Evolutionary conservation across 2,888 invertebrate species (phyloP), one percentile per base, ranked within the genome.

Genomic region (Macrophya annulata): DNA sequence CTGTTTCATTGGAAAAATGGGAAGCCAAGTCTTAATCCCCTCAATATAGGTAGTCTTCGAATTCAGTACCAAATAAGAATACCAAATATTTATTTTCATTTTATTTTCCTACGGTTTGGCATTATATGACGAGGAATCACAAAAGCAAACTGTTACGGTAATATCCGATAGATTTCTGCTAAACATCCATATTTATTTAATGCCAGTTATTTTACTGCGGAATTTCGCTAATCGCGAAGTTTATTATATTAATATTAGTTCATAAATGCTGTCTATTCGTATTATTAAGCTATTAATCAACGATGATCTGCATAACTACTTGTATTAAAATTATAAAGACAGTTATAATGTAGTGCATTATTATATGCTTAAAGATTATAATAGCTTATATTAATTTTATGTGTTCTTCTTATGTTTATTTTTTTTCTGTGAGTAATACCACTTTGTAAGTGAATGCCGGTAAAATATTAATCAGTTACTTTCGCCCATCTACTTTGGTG

Each of bases 301-400:
- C 37, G 12, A 37, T 37, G 4, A 31, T 25, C 4, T 37, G 68
- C 68, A 31, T 68, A 68, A 2, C 17, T 79, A 79, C 21, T 79
- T 59, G 79, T n/a, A 59, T 79, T 79, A 79, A 59, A 79, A 55
- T 79, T 37, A 79, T 79, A 15, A 51, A 51, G 72, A 76, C 76
- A 76, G 31, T 25, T 76, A 76, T 76, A 76, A 76, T 31, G 45
- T 48, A 76, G 25, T 31, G n/a, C 6, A 43, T 43, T 72, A 43
- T 31, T 48, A 76, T 25, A 25, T 31, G 76, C 48, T 76, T 51
- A 51, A 45, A 40, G 43, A 76, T 76, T 76, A 48, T 10, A n/a
- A 76, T 43, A 48, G 51, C 51, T 76, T 76, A 76, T 43, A 37
- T 37, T n/a, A 59, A 59, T 79, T 79, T 59, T 17, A 79, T 6